Percentiles rank a stretch among this genome's conserved stretches.
Evolutionary conservation across 2,888 invertebrate genomes (phyloP).

Genomic region (Myathropa florea): DNA sequence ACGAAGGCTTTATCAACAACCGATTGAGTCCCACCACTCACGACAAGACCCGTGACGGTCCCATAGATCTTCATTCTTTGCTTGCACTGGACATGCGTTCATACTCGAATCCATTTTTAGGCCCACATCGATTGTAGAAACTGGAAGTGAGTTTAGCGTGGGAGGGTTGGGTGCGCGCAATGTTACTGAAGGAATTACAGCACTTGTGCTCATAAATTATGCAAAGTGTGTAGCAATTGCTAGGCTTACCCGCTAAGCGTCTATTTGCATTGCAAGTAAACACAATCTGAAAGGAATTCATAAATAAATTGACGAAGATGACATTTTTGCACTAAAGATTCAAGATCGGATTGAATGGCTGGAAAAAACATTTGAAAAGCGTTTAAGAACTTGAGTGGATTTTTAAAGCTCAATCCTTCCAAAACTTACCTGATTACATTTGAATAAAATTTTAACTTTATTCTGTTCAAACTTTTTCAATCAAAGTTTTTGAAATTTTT

Average conservation of each 20-base stretch:
- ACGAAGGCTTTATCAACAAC: no score
- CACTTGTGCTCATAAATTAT: neutral
- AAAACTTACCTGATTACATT: no score
- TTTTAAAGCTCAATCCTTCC: no score
- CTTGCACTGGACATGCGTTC: conserved; percentile 90
- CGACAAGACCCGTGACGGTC: conserved; percentile 81
- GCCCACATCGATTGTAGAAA: conserved; percentile 81
- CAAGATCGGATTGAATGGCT: no score
- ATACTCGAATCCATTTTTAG: conserved; percentile 91
- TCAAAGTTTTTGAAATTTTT: no score
- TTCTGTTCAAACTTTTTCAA: no score
- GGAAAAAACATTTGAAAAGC: no score
- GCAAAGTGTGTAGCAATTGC: neutral
- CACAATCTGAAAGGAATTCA: neutral
- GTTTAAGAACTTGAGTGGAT: no score
- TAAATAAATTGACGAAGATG: neutral
- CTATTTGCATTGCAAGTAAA: neutral
- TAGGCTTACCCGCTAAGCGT: neutral
- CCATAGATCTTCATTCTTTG: conserved; percentile 88
- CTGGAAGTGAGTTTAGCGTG: conserved; percentile 74
- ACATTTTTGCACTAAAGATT: no score
- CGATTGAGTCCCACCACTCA: conserved; percentile 77
- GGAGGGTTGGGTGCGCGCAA: neutral
- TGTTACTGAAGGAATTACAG: neutral
- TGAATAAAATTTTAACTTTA: no score